These are phyloP conservation scores for Anoplophora glabripennis DNA, from an alignment of 1,140 invertebrate species.

Conservation along the genomic window DNA sequence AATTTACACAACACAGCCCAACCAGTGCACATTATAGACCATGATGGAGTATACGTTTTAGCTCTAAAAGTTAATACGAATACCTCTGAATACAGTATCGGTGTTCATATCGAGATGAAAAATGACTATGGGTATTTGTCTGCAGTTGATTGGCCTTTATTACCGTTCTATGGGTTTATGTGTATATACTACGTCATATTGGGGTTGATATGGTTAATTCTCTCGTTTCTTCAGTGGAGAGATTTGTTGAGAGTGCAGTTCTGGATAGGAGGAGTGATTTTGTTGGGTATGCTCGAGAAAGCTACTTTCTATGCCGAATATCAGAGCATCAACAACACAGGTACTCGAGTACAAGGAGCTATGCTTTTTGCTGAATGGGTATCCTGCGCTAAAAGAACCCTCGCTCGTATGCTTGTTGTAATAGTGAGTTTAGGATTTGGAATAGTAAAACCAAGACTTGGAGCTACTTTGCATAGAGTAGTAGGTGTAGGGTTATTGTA, in stretches of 20 bases:
- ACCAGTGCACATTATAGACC: conserved; percentile 48
- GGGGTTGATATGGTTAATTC: conserved; percentile 78
- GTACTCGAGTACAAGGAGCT: conserved; percentile 63
- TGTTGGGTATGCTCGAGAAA: conserved; percentile 81
- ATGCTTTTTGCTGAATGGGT: conserved; percentile 83
- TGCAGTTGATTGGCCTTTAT: conserved; percentile 69
- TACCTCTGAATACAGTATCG: conserved; percentile 49
- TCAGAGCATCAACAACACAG: conserved; percentile 73
- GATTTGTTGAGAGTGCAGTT: conserved; percentile 92
- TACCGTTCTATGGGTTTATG: conserved; percentile 88
- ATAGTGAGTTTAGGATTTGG: conserved; percentile 93
- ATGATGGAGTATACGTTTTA: conserved; percentile 59
- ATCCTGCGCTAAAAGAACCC: conserved; percentile 82
- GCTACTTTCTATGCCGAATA: conserved; percentile 91
- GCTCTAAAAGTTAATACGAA: conserved; percentile 42
- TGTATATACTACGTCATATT: conserved; percentile 81
- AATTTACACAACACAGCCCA: conserved; percentile 28
- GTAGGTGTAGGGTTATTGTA: conserved; percentile 77
- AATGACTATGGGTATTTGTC: conserved; percentile 69
- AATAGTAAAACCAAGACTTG: conserved; percentile 89
- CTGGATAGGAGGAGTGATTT: conserved; percentile 89
- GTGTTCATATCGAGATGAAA: conserved; percentile 63
- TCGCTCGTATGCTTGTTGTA: conserved; percentile 89
- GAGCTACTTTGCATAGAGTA: conserved; percentile 82
- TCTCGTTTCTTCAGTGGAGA: conserved; percentile 84